Conservation (phyloP, 1,140 invertebrate species). For the Drosophila miranda region DNA sequence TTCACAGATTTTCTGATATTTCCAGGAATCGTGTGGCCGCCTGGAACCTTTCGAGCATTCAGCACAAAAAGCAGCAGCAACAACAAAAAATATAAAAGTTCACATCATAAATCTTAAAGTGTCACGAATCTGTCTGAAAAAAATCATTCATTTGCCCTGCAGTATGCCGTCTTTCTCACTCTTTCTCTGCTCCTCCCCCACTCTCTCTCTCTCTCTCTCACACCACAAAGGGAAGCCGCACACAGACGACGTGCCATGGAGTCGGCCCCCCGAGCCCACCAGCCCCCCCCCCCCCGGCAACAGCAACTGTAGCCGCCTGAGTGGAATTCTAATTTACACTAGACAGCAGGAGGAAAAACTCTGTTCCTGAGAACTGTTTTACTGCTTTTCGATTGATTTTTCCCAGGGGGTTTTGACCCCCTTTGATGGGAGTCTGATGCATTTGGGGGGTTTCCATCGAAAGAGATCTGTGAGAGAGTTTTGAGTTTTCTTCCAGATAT, state of each 20-base stretch:
- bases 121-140: slow-evolving; percentile 76
- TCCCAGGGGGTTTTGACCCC: no score
- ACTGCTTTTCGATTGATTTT: neutral
- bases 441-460: no score
- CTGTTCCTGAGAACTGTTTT: neutral
- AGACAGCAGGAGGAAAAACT: slow-evolving; percentile 25
- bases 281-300: slow-evolving; percentile 11
- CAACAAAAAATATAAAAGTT: slow-evolving; percentile 63
- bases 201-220: slow-evolving; percentile 19
- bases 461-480: no score
- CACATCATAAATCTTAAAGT: slow-evolving; percentile 81
- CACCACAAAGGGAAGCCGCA: slow-evolving; percentile 74
- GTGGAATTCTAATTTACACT: slow-evolving; percentile 72
- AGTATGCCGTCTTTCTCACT: slow-evolving; percentile 32
- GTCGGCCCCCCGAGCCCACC: neutral
- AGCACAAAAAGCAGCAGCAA: slow-evolving; percentile 10
- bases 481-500: no score
- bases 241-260: slow-evolving; percentile 24
- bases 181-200: slow-evolving; percentile 1
- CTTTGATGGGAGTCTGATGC: no score
- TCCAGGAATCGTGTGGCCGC: slow-evolving; percentile 71
- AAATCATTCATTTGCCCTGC: slow-evolving; percentile 74
- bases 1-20: slow-evolving; percentile 73
- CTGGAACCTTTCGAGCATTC: slow-evolving; percentile 28
- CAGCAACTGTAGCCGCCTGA: slow-evolving; percentile 33